Base-by-base conservation (phyloP, 2,888 invertebrate species). In the Drosophila cognata region DNA sequence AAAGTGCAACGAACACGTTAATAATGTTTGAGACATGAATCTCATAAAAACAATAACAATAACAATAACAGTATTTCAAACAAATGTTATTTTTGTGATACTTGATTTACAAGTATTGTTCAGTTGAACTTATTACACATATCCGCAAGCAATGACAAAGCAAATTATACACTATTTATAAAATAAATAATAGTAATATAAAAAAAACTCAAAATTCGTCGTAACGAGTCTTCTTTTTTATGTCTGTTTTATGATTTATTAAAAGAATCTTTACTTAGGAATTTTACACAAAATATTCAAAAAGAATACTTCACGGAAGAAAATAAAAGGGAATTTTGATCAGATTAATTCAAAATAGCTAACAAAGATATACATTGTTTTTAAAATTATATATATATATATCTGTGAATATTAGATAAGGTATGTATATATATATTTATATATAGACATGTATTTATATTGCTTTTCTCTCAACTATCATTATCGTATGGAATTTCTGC, bases 1-100 rank as follows among this genome's bases (percentile, higher is more conserved):
- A 62, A 76, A 69, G 80, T 79, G 78, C 79, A 79, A 66, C 80
- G 71, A 69, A 80, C 78, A 71, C 80, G 79, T 79, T 66, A 64
- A 69, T 61, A 76, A 76, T 59, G 52, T 65, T 76, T 66, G 56
- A 55, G 71, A 65, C 71, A 62, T 63, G 76, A 80, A 76, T 80
- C 80, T 65, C 50, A 63, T 28, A 43, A 46, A 16, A 33, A 25
- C 21, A 21, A 21, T 21, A 25, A 59, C 29, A 18, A 46, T 13
- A n/a, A 33, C 21, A 53, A 29, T 11, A 63, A 55, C 36, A 50
- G 11, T 18, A 43, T 36, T 13, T n/a, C 25, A 35, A 35, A 0
- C 28, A 55, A 55, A 36, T 8, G 16, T 35, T 36, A 55, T 36
- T 35, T 8, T 46, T 46, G 48, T 50, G 62, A 65, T 64, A 55